These are phyloP conservation scores for Protonibea diacanthus DNA, from an alignment of 2,797 vertebrate species.

Conservation along the genomic window DNA sequence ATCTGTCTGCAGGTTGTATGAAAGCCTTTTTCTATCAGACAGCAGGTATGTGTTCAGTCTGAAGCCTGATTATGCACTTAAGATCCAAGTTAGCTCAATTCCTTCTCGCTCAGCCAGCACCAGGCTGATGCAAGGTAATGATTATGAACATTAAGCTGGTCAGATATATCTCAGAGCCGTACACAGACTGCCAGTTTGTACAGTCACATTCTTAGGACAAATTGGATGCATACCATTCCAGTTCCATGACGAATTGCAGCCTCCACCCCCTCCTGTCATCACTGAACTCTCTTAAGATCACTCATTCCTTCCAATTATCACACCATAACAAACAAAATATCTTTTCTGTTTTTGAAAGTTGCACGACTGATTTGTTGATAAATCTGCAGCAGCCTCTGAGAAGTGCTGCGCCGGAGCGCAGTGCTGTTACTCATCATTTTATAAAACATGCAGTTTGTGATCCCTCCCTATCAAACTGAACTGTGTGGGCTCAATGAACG, in stretches of 20 bases:
- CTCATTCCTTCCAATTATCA: neutral
- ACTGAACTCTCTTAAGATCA: neutral
- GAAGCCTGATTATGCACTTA: neutral
- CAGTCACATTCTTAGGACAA: slow-evolving; percentile 11
- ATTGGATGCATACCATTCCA: slow-evolving; percentile 19
- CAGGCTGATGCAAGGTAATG: neutral
- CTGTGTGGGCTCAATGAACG: slow-evolving; percentile 1
- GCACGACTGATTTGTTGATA: too few species aligned
- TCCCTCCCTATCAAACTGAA: neutral
- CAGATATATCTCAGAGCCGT: neutral
- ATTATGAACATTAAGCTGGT: neutral
- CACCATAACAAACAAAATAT: neutral
- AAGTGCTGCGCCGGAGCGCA: too few species aligned
- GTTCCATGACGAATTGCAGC: slow-evolving; percentile 1
- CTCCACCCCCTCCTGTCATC: neutral
- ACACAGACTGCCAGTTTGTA: neutral
- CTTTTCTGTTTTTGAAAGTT: too few species aligned
- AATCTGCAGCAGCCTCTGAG: too few species aligned
- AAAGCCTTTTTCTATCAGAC: neutral
- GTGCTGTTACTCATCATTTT: slow-evolving; percentile 10
- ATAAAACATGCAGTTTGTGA: slow-evolving; percentile 22
- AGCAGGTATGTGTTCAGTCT: slow-evolving; percentile 7
- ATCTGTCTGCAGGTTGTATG: neutral
- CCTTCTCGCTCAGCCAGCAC: neutral
- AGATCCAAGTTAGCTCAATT: neutral